Conservation (phyloP, 2,113 vertebrate genomes). For the Edolisoma coerulescens region DNA sequence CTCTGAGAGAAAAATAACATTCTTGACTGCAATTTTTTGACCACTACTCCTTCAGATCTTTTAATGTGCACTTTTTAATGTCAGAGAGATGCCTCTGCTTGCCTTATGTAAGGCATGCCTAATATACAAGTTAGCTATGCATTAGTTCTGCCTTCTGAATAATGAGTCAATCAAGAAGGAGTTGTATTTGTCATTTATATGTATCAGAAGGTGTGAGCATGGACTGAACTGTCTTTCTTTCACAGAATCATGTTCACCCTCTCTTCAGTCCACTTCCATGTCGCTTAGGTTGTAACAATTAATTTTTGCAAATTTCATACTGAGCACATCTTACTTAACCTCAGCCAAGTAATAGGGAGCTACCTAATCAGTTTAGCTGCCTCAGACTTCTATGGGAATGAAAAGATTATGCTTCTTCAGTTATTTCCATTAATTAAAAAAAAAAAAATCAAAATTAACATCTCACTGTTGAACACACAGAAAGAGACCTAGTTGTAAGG, state of each 20-base stretch:
- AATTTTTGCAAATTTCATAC: neutral
- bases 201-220: neutral
- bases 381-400: neutral
- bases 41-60: neutral
- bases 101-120: neutral
- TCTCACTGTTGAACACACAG: neutral
- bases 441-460: neutral
- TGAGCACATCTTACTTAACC: neutral
- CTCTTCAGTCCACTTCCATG: neutral
- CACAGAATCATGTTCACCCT: neutral
- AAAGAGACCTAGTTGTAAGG: neutral
- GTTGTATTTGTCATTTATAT: neutral
- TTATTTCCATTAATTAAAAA: neutral
- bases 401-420: neutral
- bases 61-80: neutral
- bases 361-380: neutral
- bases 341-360: neutral
- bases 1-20: neutral
- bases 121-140: neutral
- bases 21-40: neutral
- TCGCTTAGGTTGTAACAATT: neutral
- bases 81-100: neutral
- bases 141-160: slow-evolving; percentile 13
- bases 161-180: slow-evolving; percentile 14
- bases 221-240: neutral